phyloP scores from a whole-genome alignment of 2,888 invertebrate species.

The Poecilobothrus nobilitatus region DNA sequence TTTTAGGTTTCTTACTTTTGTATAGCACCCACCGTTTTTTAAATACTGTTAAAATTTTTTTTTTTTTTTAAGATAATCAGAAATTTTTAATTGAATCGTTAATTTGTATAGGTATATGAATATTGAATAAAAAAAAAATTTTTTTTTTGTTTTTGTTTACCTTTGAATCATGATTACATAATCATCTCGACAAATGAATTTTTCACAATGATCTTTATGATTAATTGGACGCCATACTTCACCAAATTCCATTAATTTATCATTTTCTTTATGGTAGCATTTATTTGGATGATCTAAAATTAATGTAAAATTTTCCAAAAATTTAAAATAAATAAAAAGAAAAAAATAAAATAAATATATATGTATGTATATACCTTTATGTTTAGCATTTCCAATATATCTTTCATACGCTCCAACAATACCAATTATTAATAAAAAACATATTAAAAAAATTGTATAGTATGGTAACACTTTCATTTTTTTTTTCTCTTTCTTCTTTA shows the following conservation, averaged over 20 bases:
- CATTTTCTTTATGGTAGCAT: conserved; percentile 13
- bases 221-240: conserved; percentile 9
- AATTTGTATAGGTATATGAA: neutral
- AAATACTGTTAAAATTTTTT: too few relatives aligned
- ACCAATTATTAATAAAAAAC: neutral
- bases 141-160: conserved; percentile 10
- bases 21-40: too few relatives aligned
- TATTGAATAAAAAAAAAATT: neutral
- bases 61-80: too few relatives aligned
- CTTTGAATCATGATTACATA: conserved; percentile 16
- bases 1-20: too few relatives aligned
- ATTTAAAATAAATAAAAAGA: too few relatives aligned
- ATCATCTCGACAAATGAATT: conserved; percentile 18
- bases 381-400: conserved; percentile 11
- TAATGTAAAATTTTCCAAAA: neutral
- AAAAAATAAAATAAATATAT: too few relatives aligned
- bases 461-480: too few relatives aligned
- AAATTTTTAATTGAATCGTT: neutral
- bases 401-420: neutral
- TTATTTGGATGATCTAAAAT: conserved; percentile 13
- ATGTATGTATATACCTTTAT: neutral
- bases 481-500: too few relatives aligned
- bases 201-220: conserved; percentile 13
- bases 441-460: too few relatives aligned
- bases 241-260: conserved; percentile 11